Evolutionary conservation across 2,888 invertebrate species (phyloP), one percentile per base, ranked within the genome.

Genomic region (Tetranychus piercei): DNA sequence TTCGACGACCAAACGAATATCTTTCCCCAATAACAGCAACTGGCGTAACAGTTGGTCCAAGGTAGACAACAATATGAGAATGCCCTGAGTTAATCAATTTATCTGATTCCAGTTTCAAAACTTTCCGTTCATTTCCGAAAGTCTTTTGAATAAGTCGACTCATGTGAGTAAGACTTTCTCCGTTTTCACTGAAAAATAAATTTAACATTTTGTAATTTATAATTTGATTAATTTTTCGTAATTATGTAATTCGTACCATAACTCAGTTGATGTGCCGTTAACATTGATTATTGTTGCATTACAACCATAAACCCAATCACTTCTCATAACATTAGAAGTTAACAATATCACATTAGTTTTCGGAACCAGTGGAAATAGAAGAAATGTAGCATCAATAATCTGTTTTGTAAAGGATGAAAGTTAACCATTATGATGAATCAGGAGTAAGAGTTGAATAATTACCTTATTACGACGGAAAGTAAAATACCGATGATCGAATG

Each of bases 1-100:
- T 74, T 70, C 77, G 72, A 15, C 72, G 55, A 8, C 43, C 34
- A 22, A 44, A 23, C 43, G 75, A 55, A 43, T 73, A 76, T 44
- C 76, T 72, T 70, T 76, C 76, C 15, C 70, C 71, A 18, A 72
- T 34, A 43, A 76, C 45, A 43, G 69, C 43, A 11, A 75, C 65
- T 18, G 73, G 64, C n/a, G 70, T 70, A 7, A 66, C 66, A 44
- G 34, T 75, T 22, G 74, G 66, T 5, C 34, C 73, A 55, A 73
- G n/a, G 5, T 65, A 73, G 11, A 64, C 55, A 45, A 55, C 34
- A 15, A 73, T 5, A 65, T 73, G 73, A 5, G 9, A 20, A 65
- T 64, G 44, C 4, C 73, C 73, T 20, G 55, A 11, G 73, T 5
- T 55, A 7, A 73, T 23, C 6, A 73, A 23, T n/a, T 22, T 11